phyloP scores from a whole-genome alignment of 2,888 invertebrate species.

The Steinernema hermaphroditum region DNA sequence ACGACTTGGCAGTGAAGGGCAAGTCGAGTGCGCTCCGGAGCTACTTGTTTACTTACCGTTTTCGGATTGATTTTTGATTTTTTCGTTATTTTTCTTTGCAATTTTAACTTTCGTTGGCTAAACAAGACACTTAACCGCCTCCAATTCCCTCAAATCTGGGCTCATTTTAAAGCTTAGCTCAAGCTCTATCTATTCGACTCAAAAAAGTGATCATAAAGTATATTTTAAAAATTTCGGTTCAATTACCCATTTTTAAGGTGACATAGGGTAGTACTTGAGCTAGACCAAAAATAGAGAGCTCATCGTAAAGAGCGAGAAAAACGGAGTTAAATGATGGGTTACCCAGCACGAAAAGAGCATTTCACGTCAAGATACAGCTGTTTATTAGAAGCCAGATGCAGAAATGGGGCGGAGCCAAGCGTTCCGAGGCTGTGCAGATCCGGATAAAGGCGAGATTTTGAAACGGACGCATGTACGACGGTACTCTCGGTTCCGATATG shows the following conservation, averaged over 20 bases:
- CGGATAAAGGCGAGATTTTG: no score
- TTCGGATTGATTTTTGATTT: background rate
- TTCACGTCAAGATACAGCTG: background rate
- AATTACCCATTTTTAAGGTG: constrained; percentile 17
- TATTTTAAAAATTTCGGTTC: background rate
- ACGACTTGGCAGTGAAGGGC: background rate
- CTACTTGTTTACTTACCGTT: background rate
- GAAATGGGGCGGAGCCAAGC: background rate
- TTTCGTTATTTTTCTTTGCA: no score
- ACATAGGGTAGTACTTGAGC: background rate
- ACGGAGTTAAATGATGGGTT: background rate
- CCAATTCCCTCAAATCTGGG: background rate
- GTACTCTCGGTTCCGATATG: no score
- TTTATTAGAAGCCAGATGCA: background rate
- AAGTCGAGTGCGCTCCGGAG: background rate
- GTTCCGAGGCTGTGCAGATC: background rate
- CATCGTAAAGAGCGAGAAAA: background rate
- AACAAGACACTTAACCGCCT: background rate
- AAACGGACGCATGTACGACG: no score
- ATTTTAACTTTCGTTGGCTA: no score
- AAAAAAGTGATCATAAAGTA: background rate
- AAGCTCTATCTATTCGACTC: background rate
- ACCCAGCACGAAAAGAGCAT: background rate
- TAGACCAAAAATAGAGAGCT: background rate
- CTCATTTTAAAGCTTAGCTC: background rate